A percentile compares a stretch with the other conserved stretches of the same genome.
Evolutionary conservation across 2,113 vertebrate genomes (phyloP).

Genomic region (Sphyrna mokarran): DNA sequence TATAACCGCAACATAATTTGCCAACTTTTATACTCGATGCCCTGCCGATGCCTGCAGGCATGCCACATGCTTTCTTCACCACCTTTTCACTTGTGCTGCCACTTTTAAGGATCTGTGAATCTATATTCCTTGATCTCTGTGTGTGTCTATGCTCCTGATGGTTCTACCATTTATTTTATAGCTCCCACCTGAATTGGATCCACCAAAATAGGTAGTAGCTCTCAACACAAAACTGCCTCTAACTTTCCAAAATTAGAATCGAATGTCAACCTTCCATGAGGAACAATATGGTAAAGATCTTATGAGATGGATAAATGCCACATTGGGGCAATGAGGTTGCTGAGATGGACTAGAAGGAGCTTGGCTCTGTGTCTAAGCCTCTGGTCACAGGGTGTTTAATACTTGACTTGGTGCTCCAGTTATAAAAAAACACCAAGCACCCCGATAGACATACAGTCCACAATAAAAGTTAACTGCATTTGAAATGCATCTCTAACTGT

Average conservation of each 20-base stretch:
- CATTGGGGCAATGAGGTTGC: background rate
- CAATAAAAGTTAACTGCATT: background rate
- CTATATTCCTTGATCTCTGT: no score
- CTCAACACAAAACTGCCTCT: background rate
- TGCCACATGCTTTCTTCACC: no score
- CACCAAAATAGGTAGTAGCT: no score
- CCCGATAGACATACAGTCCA: background rate
- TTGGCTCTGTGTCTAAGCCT: background rate
- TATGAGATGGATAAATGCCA: background rate
- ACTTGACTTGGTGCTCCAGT: background rate
- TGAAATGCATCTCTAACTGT: background rate
- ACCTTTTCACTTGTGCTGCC: no score
- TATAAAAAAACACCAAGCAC: background rate
- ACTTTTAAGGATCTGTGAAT: no score
- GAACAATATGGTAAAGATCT: background rate
- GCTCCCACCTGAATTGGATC: no score
- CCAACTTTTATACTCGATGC: no score
- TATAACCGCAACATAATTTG: no score
- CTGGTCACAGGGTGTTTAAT: background rate
- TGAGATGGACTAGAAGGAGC: background rate
- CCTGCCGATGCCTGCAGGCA: no score
- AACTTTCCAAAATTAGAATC: background rate
- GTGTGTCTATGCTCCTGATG: no score
- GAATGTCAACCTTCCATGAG: background rate
- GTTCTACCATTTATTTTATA: no score